Percentiles rank a stretch among this genome's conserved stretches.
Conservation (phyloP, 2,113 vertebrate species). For the Poecilia latipinna region DNA sequence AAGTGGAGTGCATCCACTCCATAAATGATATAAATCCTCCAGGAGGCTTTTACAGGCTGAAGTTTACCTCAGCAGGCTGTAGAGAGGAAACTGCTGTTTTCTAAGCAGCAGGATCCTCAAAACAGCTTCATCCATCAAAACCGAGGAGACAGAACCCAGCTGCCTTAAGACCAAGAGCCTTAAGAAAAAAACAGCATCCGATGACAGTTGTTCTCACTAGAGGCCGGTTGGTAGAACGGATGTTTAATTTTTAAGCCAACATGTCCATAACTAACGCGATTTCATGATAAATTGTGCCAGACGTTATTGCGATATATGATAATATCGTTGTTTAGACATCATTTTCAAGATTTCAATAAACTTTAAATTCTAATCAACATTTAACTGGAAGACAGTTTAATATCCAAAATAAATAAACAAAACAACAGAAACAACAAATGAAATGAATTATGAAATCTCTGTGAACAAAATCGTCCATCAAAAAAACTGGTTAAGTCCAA, state of each 20-base stretch:
- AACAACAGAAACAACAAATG: too few species aligned
- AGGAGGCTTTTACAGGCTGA: slow-evolving; percentile 55
- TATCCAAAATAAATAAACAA: too few species aligned
- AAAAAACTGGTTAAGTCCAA: too few species aligned
- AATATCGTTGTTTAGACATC: too few species aligned
- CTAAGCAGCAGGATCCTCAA: slow-evolving; percentile 44
- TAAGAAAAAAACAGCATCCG: neutral
- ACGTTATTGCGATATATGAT: too few species aligned
- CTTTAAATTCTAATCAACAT: too few species aligned
- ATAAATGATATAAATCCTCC: slow-evolving; percentile 62
- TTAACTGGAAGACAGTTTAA: too few species aligned
- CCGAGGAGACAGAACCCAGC: slow-evolving; percentile 9
- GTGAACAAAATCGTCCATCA: too few species aligned
- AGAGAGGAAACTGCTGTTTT: slow-evolving; percentile 45
- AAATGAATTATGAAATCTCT: too few species aligned
- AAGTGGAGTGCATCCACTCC: slow-evolving; percentile 59
- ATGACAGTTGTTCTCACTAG: neutral
- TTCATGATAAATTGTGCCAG: too few species aligned
- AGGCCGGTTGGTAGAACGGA: neutral
- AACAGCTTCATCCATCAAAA: slow-evolving; percentile 40
- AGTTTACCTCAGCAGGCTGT: slow-evolving; percentile 27
- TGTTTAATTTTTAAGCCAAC: neutral
- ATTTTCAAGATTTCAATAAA: too few species aligned
- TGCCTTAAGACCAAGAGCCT: neutral
- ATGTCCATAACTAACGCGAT: too few species aligned